Conservation (phyloP, 2,888 invertebrate genomes). For the Encarsia formosa region DNA sequence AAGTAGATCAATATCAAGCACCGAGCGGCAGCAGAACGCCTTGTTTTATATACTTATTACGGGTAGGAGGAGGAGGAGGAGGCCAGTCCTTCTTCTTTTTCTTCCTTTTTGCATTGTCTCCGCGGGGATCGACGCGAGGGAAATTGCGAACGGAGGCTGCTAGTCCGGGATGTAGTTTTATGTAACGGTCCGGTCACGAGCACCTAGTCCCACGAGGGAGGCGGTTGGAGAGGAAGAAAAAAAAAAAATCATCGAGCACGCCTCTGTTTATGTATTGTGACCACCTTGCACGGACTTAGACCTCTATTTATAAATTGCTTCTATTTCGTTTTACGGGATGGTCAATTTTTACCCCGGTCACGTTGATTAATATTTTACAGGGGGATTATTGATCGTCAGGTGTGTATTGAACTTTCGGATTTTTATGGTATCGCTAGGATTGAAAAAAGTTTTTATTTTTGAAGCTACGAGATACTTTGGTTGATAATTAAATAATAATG, state of each 20-base stretch:
- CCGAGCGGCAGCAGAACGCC: neutral
- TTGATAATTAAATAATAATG: too few species aligned
- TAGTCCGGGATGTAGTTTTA: constrained; percentile 21
- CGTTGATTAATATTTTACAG: too few species aligned
- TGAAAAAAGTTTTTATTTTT: too few species aligned
- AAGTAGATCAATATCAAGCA: constrained; percentile 6
- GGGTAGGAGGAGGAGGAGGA: constrained; percentile 6
- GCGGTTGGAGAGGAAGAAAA: neutral
- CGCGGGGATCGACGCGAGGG: neutral
- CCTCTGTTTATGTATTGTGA: too few species aligned
- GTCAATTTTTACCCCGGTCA: too few species aligned
- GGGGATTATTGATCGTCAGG: too few species aligned
- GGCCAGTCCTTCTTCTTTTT: constrained; percentile 3
- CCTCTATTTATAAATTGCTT: too few species aligned
- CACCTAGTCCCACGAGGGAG: neutral
- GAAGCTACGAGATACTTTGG: too few species aligned
- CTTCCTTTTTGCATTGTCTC: neutral
- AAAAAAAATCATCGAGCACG: constrained; percentile 35
- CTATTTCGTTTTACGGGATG: too few species aligned
- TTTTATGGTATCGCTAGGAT: too few species aligned
- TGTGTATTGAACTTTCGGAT: too few species aligned
- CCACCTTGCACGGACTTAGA: too few species aligned
- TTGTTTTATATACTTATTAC: neutral
- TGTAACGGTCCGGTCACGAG: constrained; percentile 38
- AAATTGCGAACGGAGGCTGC: constrained; percentile 30